Conservation (phyloP, 2,113 vertebrate genomes). For the Barbus barbus region DNA sequence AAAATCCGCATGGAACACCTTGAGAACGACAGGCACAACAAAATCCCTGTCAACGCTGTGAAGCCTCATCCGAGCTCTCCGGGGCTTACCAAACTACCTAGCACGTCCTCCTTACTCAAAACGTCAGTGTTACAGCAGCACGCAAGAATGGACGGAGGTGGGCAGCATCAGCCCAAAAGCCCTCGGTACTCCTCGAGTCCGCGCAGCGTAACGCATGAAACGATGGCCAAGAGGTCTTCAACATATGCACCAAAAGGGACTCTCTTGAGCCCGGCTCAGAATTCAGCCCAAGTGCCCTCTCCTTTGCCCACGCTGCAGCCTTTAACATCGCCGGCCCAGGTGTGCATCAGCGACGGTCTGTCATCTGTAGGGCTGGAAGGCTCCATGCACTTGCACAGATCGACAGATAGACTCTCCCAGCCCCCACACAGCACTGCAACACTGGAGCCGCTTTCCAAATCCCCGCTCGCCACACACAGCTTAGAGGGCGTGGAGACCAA, state of each 20-base stretch:
- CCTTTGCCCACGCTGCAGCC: slow-evolving; percentile 71
- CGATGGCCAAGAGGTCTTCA: slow-evolving; percentile 82
- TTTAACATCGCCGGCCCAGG: slow-evolving; percentile 76
- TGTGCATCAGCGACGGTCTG: slow-evolving; percentile 74
- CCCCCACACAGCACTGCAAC: slow-evolving; percentile 72
- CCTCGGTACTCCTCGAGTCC: slow-evolving; percentile 86
- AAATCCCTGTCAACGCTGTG: slow-evolving; percentile 94
- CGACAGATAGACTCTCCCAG: slow-evolving; percentile 71
- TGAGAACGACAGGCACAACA: slow-evolving; percentile 88
- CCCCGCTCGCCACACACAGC: slow-evolving; percentile 70
- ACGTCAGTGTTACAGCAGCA: slow-evolving; percentile 87
- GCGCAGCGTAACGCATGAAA: slow-evolving; percentile 80
- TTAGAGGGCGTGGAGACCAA: slow-evolving; percentile 74
- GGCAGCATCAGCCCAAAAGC: slow-evolving; percentile 81
- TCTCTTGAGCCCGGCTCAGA: slow-evolving; percentile 80
- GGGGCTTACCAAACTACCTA: slow-evolving; percentile 84
- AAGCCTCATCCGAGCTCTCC: slow-evolving; percentile 94
- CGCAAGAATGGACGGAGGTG: slow-evolving; percentile 76
- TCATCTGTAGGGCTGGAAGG: slow-evolving; percentile 69
- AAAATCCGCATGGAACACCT: slow-evolving; percentile 79
- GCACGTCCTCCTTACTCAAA: slow-evolving; percentile 88
- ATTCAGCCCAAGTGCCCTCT: slow-evolving; percentile 78
- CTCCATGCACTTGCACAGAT: slow-evolving; percentile 78
- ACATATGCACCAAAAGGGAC: slow-evolving; percentile 85
- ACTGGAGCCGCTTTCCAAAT: slow-evolving; percentile 71